Conservation (phyloP, 2,797 vertebrate species). For the Thaleichthys pacificus region DNA sequence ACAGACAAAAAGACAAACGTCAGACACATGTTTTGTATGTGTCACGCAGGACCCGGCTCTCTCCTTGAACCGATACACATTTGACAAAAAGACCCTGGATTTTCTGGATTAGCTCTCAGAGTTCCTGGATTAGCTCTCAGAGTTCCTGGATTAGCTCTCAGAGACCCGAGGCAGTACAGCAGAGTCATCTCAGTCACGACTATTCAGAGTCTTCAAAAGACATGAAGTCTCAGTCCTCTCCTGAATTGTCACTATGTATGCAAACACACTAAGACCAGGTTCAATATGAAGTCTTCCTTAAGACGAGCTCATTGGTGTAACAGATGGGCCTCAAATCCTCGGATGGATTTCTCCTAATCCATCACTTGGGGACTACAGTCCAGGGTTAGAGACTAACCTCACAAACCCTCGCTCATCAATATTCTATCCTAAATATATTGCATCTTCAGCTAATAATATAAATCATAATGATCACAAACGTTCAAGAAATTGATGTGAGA, state of each 20-base stretch:
- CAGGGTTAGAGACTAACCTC: background rate
- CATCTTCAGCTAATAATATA: background rate
- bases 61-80: no score
- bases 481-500: background rate
- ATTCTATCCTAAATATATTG: no score
- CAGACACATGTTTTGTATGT: no score
- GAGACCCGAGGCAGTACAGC: background rate
- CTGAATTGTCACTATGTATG: background rate
- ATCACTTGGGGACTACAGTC: no score
- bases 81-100: no score
- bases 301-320: background rate
- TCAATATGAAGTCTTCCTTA: background rate
- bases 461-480: no score
- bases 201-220: background rate
- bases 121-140: no score
- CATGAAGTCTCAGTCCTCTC: background rate
- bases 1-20: no score
- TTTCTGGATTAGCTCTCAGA: no score
- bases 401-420: background rate
- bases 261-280: background rate
- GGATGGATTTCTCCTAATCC: background rate
- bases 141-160: no score
- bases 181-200: background rate
- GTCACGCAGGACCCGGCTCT: no score
- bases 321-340: background rate